phyloP scores from a whole-genome alignment of 2,888 invertebrate species.

The Rosalia funebris region DNA sequence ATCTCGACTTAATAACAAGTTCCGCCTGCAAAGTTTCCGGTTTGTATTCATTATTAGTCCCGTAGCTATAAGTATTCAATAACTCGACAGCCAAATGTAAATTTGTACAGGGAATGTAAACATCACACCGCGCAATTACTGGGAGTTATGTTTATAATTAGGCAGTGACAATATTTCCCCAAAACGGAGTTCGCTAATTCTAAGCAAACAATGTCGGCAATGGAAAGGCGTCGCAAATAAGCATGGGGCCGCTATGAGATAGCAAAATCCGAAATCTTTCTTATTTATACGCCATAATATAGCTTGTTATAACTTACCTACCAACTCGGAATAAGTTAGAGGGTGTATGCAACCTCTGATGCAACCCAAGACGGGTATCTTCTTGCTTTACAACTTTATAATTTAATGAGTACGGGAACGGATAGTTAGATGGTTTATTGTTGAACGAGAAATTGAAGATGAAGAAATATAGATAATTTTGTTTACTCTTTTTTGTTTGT shows the following conservation, averaged over 20 bases:
- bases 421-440: background rate
- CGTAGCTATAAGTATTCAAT: conserved; percentile 57
- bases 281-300: conserved; percentile 9
- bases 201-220: conserved; percentile 57
- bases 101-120: conserved; percentile 61
- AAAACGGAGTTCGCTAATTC: conserved; percentile 62
- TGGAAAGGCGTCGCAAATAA: conserved; percentile 53
- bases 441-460: too few relatives aligned
- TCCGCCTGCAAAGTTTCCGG: conserved; percentile 48
- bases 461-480: too few relatives aligned
- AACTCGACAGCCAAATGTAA: conserved; percentile 61
- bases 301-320: conserved; percentile 16
- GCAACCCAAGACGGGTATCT: background rate
- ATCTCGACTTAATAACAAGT: conserved; percentile 53
- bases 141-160: conserved; percentile 63
- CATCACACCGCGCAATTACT: conserved; percentile 62
- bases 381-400: background rate
- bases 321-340: background rate
- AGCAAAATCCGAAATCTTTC: conserved; percentile 18
- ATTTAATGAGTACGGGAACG: background rate
- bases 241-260: conserved; percentile 31
- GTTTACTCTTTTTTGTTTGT: too few relatives aligned
- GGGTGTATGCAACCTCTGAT: background rate
- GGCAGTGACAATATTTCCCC: conserved; percentile 63
- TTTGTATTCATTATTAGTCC: conserved; percentile 49